Evolutionary conservation across 2,113 vertebrate genomes (phyloP), one percentile per base, ranked within the genome.

Genomic region (Sinocyclocheilus anophthalmus): DNA sequence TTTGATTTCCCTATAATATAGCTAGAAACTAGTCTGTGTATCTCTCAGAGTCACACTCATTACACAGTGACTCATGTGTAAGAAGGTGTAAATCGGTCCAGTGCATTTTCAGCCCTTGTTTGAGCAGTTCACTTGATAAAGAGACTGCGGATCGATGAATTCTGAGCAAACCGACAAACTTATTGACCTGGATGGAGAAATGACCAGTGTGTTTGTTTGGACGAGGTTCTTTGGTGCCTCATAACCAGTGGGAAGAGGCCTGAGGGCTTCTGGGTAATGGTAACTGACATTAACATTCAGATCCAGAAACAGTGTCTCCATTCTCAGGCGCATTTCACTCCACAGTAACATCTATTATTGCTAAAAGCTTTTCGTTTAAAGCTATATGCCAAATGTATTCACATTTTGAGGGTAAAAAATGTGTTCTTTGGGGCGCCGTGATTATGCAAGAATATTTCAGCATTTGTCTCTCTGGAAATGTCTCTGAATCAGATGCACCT

Each of bases 111-210:
- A 70, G 48, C 33, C 63, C 30, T 76, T 14, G 39, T 85, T 85
- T 30, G 20, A 85, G 65, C 84, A 80, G 57, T 20, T 48, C 26
- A 57, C 50, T 61, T 85, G 65, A 85, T 73, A 85, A 26, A 80
- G 65, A 57, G 11, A 12, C 39, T 48, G 78, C 20, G 0, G 65
- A 85, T 85, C 76, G 33, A 85, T 80, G 50, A 39, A 80, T 22
- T 70, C 69, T 55, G 63, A 72, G 33, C 76, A 37, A 48, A 42
- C 63, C 4, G 2, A 48, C 37, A 81, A 81, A 45, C 12, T 10
- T 65, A 63, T 45, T 81, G 77, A 39, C 77, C 55, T 42, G 55
- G 76, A 78, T 1, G 12, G 20, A 63, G 37, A 65, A 13, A n/a
- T 1, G 24, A 24, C 24, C 63, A 30, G 8, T 48, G 80, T 1